Base-by-base conservation (phyloP, 53 echinoderm and acorn worm species). In the Pentamera pediparva region DNA sequence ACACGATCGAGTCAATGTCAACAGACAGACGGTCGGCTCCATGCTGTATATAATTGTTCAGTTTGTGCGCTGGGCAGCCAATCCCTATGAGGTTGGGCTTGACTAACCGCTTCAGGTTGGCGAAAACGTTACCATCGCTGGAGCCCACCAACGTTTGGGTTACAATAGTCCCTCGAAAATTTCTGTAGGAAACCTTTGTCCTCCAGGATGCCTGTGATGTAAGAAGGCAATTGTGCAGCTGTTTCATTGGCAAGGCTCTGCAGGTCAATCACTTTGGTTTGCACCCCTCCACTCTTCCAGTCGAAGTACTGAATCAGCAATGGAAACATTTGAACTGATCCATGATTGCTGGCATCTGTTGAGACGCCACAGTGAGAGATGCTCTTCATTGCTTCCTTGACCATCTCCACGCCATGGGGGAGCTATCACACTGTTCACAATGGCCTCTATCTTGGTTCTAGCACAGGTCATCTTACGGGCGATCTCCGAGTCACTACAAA, bases 191-290 rank as follows among this genome's bases (percentile, higher is more conserved):
- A 10, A 60, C 32, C 60, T 60, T 60, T 8, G 10, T 60, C 60
- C 10, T 60, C 60, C 60, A 60, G 60, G 27, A 60, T 60, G 10
- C 60, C 60, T 28, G 8, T 60, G 60, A 60, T 60, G 60, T 60
- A 60, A 18, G 60, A 60, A 10, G 60, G 31, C 11, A 62, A 15
- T 27, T 15, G 11, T 17, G 6, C 6, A 18, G 62, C 37, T 4
- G 62, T 62, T 9, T 62, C 62, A 62, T 62, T 19, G 62, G 62
- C 3, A 6, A 34, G 62, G 62, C 62, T 32, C 21, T 62, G 62
- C 62, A 62, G 35, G 62, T 62, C 62, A 35, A 59, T 25, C 59
- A 59, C 59, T 6, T 59, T 59, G 5, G 59, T 59, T 31, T 59
- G 59, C 59, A 59, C 10, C 18, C 56, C 56, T 19, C 56, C 56